These are phyloP conservation scores for Bradypodion ventrale DNA, from an alignment of 2,797 vertebrate species.

Conservation along the genomic window DNA sequence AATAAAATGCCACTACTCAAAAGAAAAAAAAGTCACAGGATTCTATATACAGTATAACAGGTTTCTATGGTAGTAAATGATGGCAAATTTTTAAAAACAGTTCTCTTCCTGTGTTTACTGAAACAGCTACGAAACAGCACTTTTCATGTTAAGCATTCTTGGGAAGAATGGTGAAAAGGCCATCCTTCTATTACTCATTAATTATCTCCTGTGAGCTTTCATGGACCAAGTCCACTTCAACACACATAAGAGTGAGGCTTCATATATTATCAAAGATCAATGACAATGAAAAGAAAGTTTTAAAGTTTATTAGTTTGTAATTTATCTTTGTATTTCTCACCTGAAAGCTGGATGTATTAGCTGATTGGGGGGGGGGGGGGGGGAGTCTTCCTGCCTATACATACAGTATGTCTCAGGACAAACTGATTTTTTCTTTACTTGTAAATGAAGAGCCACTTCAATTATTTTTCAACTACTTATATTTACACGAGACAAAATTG, in stretches of 20 bases:
- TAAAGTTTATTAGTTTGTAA: not conserved
- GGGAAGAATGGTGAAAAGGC: not conserved
- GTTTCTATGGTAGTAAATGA: not conserved
- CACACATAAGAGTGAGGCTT: too few species aligned
- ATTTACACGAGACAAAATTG: not conserved
- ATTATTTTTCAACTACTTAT: not conserved
- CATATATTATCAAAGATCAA: too few species aligned
- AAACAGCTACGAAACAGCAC: not conserved
- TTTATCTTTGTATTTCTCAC: not conserved
- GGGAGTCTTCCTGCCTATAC: not conserved
- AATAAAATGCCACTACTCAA: slow-evolving; percentile 64
- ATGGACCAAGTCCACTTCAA: too few species aligned
- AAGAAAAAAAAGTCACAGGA: not conserved
- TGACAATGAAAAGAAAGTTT: not conserved
- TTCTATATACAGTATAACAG: not conserved
- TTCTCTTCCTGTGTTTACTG: not conserved
- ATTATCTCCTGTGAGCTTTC: too few species aligned
- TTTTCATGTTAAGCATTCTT: not conserved
- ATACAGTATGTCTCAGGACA: not conserved
- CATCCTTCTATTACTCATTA: not conserved
- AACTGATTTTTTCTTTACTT: too few species aligned
- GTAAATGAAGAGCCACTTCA: not conserved
- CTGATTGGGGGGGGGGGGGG: not conserved
- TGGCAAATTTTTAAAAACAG: too few species aligned
- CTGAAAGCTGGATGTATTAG: not conserved